phyloP scores from a whole-genome alignment of 2,888 invertebrate species.

The Acheta domesticus region DNA sequence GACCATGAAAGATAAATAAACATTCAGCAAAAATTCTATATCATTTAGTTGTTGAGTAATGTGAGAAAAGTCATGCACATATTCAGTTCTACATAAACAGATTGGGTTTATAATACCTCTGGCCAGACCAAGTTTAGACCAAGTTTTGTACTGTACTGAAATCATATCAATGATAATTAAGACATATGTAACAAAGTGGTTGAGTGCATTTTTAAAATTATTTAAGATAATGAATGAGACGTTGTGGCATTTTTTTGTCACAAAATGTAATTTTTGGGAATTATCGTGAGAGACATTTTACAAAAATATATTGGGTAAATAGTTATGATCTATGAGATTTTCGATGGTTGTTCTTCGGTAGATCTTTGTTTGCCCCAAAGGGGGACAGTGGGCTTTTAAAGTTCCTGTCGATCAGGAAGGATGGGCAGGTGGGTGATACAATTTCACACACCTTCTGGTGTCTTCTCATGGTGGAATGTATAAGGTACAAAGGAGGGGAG shows the following conservation, averaged over 20 bases:
- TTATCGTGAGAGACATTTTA: background rate
- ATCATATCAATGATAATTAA: background rate
- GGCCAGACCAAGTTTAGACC: too few species aligned
- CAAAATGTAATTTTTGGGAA: background rate
- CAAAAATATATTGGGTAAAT: background rate
- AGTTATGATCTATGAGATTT: background rate
- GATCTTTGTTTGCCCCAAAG: too few species aligned
- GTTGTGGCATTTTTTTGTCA: background rate
- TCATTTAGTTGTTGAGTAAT: background rate
- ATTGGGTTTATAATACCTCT: background rate
- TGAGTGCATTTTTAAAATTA: background rate
- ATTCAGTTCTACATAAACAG: background rate
- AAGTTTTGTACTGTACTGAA: background rate
- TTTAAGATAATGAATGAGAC: background rate
- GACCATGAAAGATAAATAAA: too few species aligned
- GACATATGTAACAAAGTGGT: background rate
- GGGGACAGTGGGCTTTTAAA: too few species aligned
- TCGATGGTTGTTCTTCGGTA: too few species aligned
- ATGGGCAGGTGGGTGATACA: too few species aligned
- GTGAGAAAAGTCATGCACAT: background rate
- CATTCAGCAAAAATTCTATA: too few species aligned
- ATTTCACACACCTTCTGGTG: too few species aligned
- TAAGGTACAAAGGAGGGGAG: too few species aligned
- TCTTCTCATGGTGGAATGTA: too few species aligned
- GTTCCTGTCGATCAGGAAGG: too few species aligned